Base-by-base conservation (phyloP, 2,113 vertebrate species). In the Hystrix brachyura region DNA sequence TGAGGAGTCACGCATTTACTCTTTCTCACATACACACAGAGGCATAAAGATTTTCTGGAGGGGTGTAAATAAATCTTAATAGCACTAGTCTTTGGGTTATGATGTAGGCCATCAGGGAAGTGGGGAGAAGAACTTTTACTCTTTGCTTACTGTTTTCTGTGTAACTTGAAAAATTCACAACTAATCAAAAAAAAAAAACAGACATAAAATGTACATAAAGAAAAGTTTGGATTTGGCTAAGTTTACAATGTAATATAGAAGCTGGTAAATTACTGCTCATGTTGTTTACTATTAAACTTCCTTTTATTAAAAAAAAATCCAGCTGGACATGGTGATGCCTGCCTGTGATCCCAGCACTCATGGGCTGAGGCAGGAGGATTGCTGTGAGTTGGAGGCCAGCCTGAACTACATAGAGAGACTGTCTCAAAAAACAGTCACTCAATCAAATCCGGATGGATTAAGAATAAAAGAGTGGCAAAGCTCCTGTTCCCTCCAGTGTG, bases 401-500 rank as follows among this genome's bases (percentile, higher is more conserved):
- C 72, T 29, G 46, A 23, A 48, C 43, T 71, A 71, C 67, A 38
- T 8, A 48, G 43, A 71, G 34, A 46, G 18, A 71, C 25, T 29
- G 25, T 27, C 72, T 76, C 72, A 76, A 76, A 76, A 48, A 29
- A 23, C 43, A 76, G 29, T 65, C 29, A 14, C 32, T 71, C 72
- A 38, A 25, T 59, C 23, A 51, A 78, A 60, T 12, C 18, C 80
- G 53, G 17, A 23, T 17, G 25, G 15, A 27, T 51, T 82, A 74
- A 53, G 51, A 82, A 87, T 13, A 14, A 57, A 90, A 21, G 65
- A 3, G 27, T 5, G 23, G 72, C 43, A 27, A 34, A 62, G 13
- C 18, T 0, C 15, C 19, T 8, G 0, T 0, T 7, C 14, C 29
- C 7, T 4, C 85, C 0, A 67, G 60, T 1, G 32, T 0, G 7